Evolutionary conservation across 1,140 invertebrate species (phyloP).

Genomic region (Zaprionus gabonicus): DNA sequence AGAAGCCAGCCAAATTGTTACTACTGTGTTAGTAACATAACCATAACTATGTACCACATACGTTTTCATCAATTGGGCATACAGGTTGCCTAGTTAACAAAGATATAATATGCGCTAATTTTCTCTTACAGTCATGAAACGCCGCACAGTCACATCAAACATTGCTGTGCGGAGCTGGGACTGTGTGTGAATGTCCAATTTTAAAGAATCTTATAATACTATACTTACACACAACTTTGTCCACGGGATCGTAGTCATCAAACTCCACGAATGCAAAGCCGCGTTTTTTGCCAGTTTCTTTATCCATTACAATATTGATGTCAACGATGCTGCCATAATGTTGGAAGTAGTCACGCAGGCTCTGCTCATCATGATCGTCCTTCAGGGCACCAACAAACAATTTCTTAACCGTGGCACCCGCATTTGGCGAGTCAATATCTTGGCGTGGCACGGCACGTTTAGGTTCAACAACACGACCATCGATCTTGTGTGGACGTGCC

Average conservation of each 20-base stretch:
- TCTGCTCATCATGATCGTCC: constrained; percentile 95
- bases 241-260: constrained; percentile 98
- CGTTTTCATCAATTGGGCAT: constrained; percentile 75
- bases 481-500: constrained; percentile 90
- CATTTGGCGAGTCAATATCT: constrained; percentile 95
- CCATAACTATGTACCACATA: constrained; percentile 50
- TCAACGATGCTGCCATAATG: constrained; percentile 93
- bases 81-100: constrained; percentile 55
- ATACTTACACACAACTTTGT: constrained; percentile 93
- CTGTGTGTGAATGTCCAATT: constrained; percentile 25
- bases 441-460: constrained; percentile 98
- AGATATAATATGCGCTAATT: constrained; percentile 75
- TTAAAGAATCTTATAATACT: background rate
- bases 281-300: constrained; percentile 95
- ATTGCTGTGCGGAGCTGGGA: constrained; percentile 82
- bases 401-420: constrained; percentile 97
- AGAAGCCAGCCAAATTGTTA: constrained; percentile 60
- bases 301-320: constrained; percentile 95
- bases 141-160: constrained; percentile 73
- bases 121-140: constrained; percentile 77
- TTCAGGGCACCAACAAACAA: constrained; percentile 96
- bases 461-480: constrained; percentile 95
- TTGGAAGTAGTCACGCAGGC: constrained; percentile 93
- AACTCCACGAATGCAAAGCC: constrained; percentile 98
- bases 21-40: constrained; percentile 45